Conservation (phyloP, 2,797 vertebrate genomes). For the Lerista edwardsae region DNA sequence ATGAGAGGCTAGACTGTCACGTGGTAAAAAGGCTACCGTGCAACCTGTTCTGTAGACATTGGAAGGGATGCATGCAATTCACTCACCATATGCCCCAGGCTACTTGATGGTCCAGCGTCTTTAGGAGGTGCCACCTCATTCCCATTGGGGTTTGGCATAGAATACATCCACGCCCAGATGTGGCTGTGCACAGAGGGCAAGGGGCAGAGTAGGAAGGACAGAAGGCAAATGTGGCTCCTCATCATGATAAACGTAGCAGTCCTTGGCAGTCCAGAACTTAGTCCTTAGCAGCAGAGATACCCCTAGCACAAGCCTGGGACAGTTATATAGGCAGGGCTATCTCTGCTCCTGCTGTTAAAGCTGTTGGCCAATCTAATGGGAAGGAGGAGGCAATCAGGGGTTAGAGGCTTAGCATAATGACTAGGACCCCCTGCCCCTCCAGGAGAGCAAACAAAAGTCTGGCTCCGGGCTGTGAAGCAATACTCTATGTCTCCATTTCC, state of each 20-base stretch:
- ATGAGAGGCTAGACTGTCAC: not conserved
- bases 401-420: conserved; percentile 75
- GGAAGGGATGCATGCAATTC: not conserved
- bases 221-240: not conserved
- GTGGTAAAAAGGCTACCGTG: not conserved
- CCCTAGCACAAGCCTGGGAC: not conserved
- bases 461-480: conserved; percentile 29
- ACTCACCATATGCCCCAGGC: conserved; percentile 60
- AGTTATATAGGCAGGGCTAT: conserved; percentile 46
- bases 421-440: conserved; percentile 42
- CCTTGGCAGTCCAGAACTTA: no score
- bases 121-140: conserved; percentile 19
- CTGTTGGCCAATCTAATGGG: conserved; percentile 72
- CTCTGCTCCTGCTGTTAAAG: conserved; percentile 48
- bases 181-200: conserved; percentile 37
- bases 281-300: not conserved
- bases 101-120: not conserved
- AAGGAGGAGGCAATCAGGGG: conserved; percentile 69
- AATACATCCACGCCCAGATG: conserved; percentile 74
- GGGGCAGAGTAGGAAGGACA: conserved; percentile 31
- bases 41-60: not conserved
- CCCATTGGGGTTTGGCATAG: conserved; percentile 59
- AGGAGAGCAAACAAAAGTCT: conserved; percentile 56
- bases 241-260: not conserved
- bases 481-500: not conserved